phyloP scores from a whole-genome alignment of 2,888 invertebrate genomes.

The Boloria euphrosyne region DNA sequence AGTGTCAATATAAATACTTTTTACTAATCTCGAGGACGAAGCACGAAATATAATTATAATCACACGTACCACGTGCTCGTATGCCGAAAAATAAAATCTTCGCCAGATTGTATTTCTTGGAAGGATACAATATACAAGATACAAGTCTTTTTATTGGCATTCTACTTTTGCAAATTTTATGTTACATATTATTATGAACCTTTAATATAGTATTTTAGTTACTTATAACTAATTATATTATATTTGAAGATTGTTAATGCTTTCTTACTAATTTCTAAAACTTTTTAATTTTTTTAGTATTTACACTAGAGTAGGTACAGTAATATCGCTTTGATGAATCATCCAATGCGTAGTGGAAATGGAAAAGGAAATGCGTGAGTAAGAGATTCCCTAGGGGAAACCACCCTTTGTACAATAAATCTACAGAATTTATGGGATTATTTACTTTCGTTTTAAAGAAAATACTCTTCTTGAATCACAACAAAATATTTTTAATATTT shows the following conservation, averaged over 20 bases:
- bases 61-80: not conserved
- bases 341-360: not conserved
- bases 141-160: not conserved
- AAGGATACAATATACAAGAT: too few relatives aligned
- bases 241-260: too few relatives aligned
- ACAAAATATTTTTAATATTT: not conserved
- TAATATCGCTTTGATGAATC: slow-evolving; percentile 1
- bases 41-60: too few relatives aligned
- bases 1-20: too few relatives aligned
- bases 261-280: too few relatives aligned
- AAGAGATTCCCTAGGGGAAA: slow-evolving; percentile 10
- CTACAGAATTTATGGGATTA: slow-evolving; percentile 6
- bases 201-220: too few relatives aligned
- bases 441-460: not conserved
- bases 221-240: too few relatives aligned
- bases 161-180: not conserved
- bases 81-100: slow-evolving; percentile 3
- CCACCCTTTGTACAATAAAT: not conserved
- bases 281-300: not conserved
- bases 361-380: slow-evolving; percentile 13
- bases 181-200: not conserved
- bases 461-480: not conserved
- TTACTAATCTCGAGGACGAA: too few relatives aligned
- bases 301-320: too few relatives aligned
- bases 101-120: slow-evolving; percentile 3